Conservation (phyloP, 2,797 vertebrate genomes). For the Anniella stebbinsi region DNA sequence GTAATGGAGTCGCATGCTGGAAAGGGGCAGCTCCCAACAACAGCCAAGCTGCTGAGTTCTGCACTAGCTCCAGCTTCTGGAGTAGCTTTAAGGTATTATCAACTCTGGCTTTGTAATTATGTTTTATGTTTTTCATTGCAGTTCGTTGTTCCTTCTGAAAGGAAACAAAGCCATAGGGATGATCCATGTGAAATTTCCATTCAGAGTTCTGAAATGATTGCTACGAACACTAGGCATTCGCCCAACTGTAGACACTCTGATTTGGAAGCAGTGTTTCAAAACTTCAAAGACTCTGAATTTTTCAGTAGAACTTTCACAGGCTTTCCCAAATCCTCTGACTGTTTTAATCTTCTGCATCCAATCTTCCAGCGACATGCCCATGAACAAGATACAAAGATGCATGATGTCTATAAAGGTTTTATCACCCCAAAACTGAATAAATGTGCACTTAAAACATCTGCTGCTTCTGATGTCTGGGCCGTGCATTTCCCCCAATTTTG, state of each 20-base stretch:
- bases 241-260: constrained; percentile 92
- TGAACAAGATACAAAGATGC: constrained; percentile 93
- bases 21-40: too few species aligned
- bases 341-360: constrained; percentile 86
- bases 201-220: constrained; percentile 98
- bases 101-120: constrained; percentile 45
- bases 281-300: constrained; percentile 91
- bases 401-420: constrained; percentile 92
- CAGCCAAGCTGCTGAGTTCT: too few species aligned
- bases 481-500: constrained; percentile 97
- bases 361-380: constrained; percentile 95
- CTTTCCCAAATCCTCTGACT: constrained; percentile 83
- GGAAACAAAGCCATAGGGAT: constrained; percentile 87
- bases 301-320: constrained; percentile 85
- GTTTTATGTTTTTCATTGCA: constrained; percentile 71
- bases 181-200: constrained; percentile 92
- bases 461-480: constrained; percentile 93
- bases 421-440: constrained; percentile 84
- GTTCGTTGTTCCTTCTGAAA: constrained; percentile 92
- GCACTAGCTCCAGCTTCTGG: too few species aligned
- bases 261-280: constrained; percentile 92
- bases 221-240: constrained; percentile 93
- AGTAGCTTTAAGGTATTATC: background rate
- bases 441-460: constrained; percentile 88
- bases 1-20: too few species aligned